Evolutionary conservation across 2,888 invertebrate species (phyloP).

Genomic region (Philonicus albiceps): DNA sequence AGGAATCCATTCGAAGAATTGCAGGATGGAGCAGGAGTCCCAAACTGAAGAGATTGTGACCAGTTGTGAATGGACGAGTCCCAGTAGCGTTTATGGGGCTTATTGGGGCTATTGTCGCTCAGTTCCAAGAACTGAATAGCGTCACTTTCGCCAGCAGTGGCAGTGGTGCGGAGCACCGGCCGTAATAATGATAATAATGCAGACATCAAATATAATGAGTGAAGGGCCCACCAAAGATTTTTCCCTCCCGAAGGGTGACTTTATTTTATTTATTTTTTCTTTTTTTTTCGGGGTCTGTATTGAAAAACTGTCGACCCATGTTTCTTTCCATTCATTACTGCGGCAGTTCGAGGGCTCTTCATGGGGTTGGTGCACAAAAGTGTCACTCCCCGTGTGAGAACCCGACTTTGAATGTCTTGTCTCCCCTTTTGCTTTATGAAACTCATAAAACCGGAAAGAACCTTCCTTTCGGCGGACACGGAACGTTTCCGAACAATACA

Average conservation of each 20-base stretch:
- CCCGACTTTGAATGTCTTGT: constrained; percentile 25
- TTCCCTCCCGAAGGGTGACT: background rate
- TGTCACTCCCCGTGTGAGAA: constrained; percentile 30
- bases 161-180: background rate
- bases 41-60: background rate
- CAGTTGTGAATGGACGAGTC: background rate
- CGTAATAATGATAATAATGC: constrained; percentile 23
- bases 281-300: constrained; percentile 4
- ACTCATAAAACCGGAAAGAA: constrained; percentile 40
- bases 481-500: constrained; percentile 35
- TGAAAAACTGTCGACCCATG: constrained; percentile 41
- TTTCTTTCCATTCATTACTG: constrained; percentile 26
- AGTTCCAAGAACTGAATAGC: constrained; percentile 13
- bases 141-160: background rate
- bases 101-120: constrained; percentile 18
- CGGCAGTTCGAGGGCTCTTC: constrained; percentile 26
- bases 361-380: constrained; percentile 27
- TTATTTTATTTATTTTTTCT: background rate
- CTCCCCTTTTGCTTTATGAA: constrained; percentile 24
- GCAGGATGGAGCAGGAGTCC: background rate
- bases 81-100: background rate
- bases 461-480: constrained; percentile 26
- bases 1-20: background rate
- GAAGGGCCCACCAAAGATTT: constrained; percentile 19
- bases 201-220: constrained; percentile 37